Base-by-base conservation (phyloP, 2,797 vertebrate species). In the Sardinella longiceps region DNA sequence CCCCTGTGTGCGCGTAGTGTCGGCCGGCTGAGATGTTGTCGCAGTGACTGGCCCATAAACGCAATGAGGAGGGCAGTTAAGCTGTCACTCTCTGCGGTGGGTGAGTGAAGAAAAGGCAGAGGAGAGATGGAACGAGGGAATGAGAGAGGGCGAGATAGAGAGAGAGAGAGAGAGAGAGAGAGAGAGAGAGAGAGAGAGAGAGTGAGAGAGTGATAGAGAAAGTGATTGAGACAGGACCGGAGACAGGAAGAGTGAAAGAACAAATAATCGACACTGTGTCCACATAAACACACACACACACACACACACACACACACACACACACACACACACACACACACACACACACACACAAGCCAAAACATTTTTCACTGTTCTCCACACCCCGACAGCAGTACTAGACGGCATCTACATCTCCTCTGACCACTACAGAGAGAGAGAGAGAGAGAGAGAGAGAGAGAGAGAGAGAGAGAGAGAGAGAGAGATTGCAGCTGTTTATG, bases 31-130 rank as follows among this genome's bases (percentile, higher is more conserved):
- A 86, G 86, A 83, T 50, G 87, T 87, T 88, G 87, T 87, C 86
- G 89, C 85, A 85, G 87, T 86, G 86, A 90, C 89, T 80, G 85
- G 46, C 77, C 48, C 86, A 81, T 84, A 88, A 89, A 88, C 83
- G 87, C 81, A 80, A 60, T 85, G 83, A 84, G 66, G 82, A 9
- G 39, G 81, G 58, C 80, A 51, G 60, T 86, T 82, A 84, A 83
- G 82, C 86, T 86, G 82, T 83, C 82, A 82, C 30, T 85, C 82
- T 85, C 33, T 81, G 51, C 58, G 39, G 30, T 50, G 45, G 37
- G 20, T 48, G 80, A 70, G 82, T 70, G 45, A 70, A 74, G 66
- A 45, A 82, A 70, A 85, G 56, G 20, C 33, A 20, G 28, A 81
- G 81, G 82, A 60, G 28, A 70, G 81, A 81, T 39, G 46, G 84